Evolutionary conservation across 1,140 invertebrate species (phyloP).

Genomic region (Solen grandis): DNA sequence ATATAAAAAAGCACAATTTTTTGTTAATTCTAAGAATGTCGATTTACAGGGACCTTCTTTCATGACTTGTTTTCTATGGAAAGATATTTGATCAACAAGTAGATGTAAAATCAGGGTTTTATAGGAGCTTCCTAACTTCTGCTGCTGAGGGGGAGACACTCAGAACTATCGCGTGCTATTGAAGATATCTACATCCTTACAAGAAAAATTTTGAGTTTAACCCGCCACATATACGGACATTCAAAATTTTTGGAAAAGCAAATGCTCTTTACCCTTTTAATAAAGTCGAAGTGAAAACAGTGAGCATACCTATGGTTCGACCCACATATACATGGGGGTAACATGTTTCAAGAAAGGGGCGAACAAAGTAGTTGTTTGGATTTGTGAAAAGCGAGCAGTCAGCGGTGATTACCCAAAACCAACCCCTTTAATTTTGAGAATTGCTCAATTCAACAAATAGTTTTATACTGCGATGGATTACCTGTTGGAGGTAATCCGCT

Average conservation of each 20-base stretch:
- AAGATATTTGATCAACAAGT: slow-evolving; percentile 15
- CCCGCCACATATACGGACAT: slow-evolving; percentile 11
- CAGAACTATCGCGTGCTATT: slow-evolving; percentile 15
- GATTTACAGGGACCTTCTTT: slow-evolving; percentile 45
- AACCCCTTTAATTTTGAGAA: slow-evolving; percentile 50
- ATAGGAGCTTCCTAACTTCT: slow-evolving; percentile 3
- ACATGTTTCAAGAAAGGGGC: slow-evolving; percentile 36
- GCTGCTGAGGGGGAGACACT: not conserved
- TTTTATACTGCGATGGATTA: slow-evolving; percentile 29
- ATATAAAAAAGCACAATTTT: not conserved
- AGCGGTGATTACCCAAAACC: slow-evolving; percentile 13
- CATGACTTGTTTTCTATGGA: too few relatives aligned
- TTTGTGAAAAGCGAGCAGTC: slow-evolving; percentile 2
- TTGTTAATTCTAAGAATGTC: not conserved
- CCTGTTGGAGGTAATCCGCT: slow-evolving; percentile 34
- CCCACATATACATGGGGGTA: slow-evolving; percentile 37
- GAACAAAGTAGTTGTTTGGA: slow-evolving; percentile 11
- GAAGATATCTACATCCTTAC: slow-evolving; percentile 6
- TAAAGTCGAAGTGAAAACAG: too few relatives aligned
- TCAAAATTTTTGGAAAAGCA: slow-evolving; percentile 3
- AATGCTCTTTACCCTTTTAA: slow-evolving; percentile 23
- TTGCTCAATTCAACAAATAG: slow-evolving; percentile 37
- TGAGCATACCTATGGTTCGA: slow-evolving; percentile 29
- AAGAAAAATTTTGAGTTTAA: slow-evolving; percentile 24
- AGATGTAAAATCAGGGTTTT: slow-evolving; percentile 19